Evolutionary conservation across 1,140 invertebrate species (phyloP).

Genomic region (Drosophila parabipectinata): DNA sequence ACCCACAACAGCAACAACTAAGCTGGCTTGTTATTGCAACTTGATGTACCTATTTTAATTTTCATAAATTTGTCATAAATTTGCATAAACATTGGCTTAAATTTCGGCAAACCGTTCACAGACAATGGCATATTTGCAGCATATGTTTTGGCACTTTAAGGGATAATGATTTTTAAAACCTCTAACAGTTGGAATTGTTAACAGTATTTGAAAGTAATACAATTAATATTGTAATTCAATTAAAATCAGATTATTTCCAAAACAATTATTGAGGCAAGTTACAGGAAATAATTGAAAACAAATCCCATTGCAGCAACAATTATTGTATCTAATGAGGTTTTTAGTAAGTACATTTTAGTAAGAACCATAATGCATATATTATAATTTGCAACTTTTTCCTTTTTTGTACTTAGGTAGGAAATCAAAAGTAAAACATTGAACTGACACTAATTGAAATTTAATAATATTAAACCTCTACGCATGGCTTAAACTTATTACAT

Average conservation of each 20-base stretch:
- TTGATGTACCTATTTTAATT: slow-evolving; percentile 51
- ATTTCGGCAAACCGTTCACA: slow-evolving; percentile 9
- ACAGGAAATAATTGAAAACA: not conserved
- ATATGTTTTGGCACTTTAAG: slow-evolving; percentile 2
- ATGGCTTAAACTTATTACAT: no score
- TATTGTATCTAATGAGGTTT: not conserved
- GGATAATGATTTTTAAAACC: not conserved
- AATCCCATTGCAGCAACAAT: not conserved
- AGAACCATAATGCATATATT: no score
- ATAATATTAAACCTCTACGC: no score
- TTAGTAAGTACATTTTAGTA: no score
- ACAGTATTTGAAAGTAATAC: no score
- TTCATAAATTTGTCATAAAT: slow-evolving; percentile 74
- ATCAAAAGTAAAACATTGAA: no score
- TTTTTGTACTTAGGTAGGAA: no score
- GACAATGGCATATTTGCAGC: slow-evolving; percentile 28
- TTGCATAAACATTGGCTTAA: slow-evolving; percentile 57
- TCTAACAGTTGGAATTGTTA: no score
- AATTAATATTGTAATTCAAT: not conserved
- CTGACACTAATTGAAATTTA: no score
- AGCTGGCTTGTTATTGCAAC: slow-evolving; percentile 1
- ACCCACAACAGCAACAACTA: slow-evolving; percentile 20
- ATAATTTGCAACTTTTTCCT: no score
- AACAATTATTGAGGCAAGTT: no score
- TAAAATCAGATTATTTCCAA: not conserved